Conservation (phyloP, 2,797 vertebrate genomes). For the Setipinna tenuifilis region DNA sequence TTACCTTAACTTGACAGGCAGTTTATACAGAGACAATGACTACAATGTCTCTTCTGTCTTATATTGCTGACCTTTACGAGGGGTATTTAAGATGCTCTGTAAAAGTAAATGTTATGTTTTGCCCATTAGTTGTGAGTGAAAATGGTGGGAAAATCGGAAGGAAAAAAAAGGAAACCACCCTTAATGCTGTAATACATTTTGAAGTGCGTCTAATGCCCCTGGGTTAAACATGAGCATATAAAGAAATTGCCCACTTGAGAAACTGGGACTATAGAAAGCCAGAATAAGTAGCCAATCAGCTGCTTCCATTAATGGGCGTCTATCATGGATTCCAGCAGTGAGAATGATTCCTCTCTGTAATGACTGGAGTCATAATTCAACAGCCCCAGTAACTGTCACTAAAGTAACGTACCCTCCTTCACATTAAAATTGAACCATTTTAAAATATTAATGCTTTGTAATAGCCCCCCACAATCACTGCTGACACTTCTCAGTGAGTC, state of each 20-base stretch:
- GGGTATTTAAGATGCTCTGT: not conserved
- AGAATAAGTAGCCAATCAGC: conserved; percentile 1
- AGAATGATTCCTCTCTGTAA: not conserved
- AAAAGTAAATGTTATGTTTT: not conserved
- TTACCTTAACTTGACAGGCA: not conserved
- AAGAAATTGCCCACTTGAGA: not conserved
- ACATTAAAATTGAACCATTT: not conserved
- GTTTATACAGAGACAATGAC: not conserved
- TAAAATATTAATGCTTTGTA: not conserved
- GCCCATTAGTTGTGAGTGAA: not conserved
- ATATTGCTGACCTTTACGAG: not conserved
- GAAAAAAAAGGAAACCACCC: not conserved
- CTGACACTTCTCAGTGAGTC: not conserved
- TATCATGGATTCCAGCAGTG: not conserved
- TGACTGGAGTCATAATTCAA: not conserved
- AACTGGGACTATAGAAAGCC: not conserved
- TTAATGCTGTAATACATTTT: not conserved
- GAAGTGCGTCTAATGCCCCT: not conserved
- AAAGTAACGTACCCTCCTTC: not conserved
- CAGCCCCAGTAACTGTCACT: not conserved
- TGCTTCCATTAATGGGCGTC: not conserved
- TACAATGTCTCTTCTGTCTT: not conserved
- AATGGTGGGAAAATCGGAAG: not conserved
- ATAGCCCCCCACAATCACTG: not conserved
- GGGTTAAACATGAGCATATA: not conserved